Conservation (phyloP, 92 coral and sea anemone genomes). For the Porites cylindrica region DNA sequence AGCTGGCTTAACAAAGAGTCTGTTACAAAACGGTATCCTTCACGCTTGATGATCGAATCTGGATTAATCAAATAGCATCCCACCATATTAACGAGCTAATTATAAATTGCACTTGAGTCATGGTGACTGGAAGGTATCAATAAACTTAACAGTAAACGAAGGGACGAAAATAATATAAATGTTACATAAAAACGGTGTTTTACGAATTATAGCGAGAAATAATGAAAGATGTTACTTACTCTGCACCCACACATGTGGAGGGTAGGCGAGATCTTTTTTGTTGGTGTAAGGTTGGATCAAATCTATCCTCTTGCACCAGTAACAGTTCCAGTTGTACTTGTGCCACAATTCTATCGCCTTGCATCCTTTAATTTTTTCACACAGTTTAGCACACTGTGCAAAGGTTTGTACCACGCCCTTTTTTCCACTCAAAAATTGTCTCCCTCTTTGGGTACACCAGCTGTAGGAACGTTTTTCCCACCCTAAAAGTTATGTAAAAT, state of each 20-base stretch:
- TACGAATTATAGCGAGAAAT: background rate
- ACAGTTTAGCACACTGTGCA: background rate
- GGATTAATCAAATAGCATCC: too few relatives aligned
- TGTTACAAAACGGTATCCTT: too few relatives aligned
- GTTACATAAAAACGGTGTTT: background rate
- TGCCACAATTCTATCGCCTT: background rate
- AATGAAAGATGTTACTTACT: background rate
- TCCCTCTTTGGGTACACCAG: slow-evolving; percentile 14
- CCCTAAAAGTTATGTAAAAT: background rate
- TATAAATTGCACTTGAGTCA: too few relatives aligned
- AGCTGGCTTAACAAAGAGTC: too few relatives aligned
- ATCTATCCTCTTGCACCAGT: background rate
- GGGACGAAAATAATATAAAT: background rate
- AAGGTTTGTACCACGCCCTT: too few relatives aligned
- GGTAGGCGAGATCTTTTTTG: background rate
- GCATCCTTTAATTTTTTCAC: background rate
- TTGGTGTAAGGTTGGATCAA: slow-evolving; percentile 6
- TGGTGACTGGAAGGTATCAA: too few relatives aligned
- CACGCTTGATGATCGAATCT: too few relatives aligned
- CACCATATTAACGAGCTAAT: too few relatives aligned
- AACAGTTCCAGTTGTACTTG: too few relatives aligned
- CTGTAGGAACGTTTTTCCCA: background rate
- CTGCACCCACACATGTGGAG: slow-evolving; percentile 6
- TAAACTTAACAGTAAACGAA: background rate
- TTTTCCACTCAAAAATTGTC: too few relatives aligned